A percentile compares a stretch with the other conserved stretches of the same genome.
These are phyloP conservation scores for Polyergus mexicanus DNA, from an alignment of 1,140 invertebrate genomes.

Conservation along the genomic window DNA sequence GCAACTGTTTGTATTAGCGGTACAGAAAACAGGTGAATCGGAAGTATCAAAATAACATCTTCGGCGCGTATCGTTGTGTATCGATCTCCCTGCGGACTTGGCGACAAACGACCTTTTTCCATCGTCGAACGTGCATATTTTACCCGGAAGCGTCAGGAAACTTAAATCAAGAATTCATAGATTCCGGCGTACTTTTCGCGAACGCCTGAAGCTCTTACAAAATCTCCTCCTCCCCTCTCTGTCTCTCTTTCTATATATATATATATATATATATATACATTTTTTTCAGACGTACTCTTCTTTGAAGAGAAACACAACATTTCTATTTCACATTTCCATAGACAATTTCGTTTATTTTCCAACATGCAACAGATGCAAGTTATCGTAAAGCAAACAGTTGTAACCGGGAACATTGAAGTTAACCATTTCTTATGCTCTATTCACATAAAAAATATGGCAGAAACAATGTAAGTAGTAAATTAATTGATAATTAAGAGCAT, in stretches of 20 bases:
- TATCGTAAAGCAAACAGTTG: conserved; percentile 47
- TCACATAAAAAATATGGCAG: neutral
- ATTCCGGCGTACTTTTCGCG: conserved; percentile 64
- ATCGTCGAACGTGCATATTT: conserved; percentile 63
- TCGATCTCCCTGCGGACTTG: conserved; percentile 58
- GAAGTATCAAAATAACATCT: conserved; percentile 55
- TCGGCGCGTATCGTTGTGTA: conserved; percentile 35
- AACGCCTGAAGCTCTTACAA: conserved; percentile 36
- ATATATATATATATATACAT: neutral
- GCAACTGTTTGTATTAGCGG: conserved; percentile 28
- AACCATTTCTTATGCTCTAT: neutral
- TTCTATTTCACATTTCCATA: conserved; percentile 52
- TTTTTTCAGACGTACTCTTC: conserved; percentile 13
- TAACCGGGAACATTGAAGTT: conserved; percentile 35
- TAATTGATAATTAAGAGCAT: neutral
- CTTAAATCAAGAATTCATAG: conserved; percentile 72
- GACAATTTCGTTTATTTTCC: conserved; percentile 52
- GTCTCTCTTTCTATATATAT: too few relatives aligned
- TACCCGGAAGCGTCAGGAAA: conserved; percentile 52
- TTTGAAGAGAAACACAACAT: conserved; percentile 59
- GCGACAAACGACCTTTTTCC: conserved; percentile 63
- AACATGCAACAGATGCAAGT: conserved; percentile 54
- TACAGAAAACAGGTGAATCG: conserved; percentile 42
- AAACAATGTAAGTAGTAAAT: neutral
- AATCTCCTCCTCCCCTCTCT: neutral